Evolutionary conservation across 2,797 vertebrate genomes (phyloP), one percentile per base, ranked within the genome.

Genomic region (Threskiornis aethiopicus): DNA sequence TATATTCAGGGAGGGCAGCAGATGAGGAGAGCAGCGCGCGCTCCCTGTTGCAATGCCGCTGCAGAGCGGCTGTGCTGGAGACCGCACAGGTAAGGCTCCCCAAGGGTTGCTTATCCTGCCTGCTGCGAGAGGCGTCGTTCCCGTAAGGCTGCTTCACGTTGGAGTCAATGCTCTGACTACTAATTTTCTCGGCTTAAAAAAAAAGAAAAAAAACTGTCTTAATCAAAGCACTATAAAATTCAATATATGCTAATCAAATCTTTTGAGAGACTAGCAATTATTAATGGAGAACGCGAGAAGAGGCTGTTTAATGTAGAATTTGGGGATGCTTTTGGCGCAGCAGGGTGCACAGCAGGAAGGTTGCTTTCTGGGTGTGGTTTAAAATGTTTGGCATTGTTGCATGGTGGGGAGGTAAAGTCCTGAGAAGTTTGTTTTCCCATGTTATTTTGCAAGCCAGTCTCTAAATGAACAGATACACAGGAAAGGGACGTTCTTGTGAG

Each of bases 1-100:
- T 17, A 4, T 39, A 0, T 59, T 75, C 4, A 13, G 33, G n/a
- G 39, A 59, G 33, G 0, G 15, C 13, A 62, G 64, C 24, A 33
- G 29, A 7, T 9, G 47, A 47, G 62, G 44, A 79, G 13, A 52
- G n/a, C 64, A 35, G 47, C 9, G 0, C 3, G 13, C 7, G 25
- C 24, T 51, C 33, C 28, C 29, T 25, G 0, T 8, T 18, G 28
- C 15, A 31, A 51, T 2, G 0, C 6, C 15, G 1, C 1, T 20
- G 31, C 28, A 24, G 66, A 47, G 49, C 29, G 9, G 13, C 37
- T 41, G 70, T 31, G 47, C 58, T 13, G n/a, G 20, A 37, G 49
- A 61, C 9, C 0, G 1, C 6, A 0, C 16, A 24, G 29, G 19
- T 51, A 8, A 58, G 70, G 39, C 7, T 13, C 47, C 10, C 1